phyloP scores from a whole-genome alignment of 2,888 invertebrate genomes.

The Apamea anceps region DNA sequence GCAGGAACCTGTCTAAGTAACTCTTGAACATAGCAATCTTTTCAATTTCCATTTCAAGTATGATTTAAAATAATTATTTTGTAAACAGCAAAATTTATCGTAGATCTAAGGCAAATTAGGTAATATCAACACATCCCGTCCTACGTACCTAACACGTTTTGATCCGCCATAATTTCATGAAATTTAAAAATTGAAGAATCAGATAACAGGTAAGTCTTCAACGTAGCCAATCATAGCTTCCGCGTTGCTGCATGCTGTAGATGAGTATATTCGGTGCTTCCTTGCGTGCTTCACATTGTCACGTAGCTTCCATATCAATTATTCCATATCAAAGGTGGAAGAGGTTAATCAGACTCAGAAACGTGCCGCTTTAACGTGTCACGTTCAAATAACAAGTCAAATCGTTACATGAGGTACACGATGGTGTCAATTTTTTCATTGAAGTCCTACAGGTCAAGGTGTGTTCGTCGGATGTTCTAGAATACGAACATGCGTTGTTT shows the following conservation, averaged over 20 bases:
- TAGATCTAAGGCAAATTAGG: not conserved
- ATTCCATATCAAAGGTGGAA: slow-evolving; percentile 48
- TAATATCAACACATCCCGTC: not conserved
- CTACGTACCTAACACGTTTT: not conserved
- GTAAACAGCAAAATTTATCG: not conserved
- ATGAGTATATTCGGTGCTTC: slow-evolving; percentile 40
- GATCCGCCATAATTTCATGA: not conserved
- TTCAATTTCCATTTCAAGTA: not conserved
- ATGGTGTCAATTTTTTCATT: slow-evolving; percentile 62
- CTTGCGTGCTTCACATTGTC: slow-evolving; percentile 56
- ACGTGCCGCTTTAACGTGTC: slow-evolving; percentile 33
- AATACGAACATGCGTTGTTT: slow-evolving; percentile 9
- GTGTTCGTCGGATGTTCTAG: slow-evolving; percentile 35
- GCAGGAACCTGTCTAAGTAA: not conserved
- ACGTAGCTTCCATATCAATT: slow-evolving; percentile 54
- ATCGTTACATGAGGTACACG: slow-evolving; percentile 40
- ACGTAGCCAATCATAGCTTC: slow-evolving; percentile 25
- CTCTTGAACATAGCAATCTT: not conserved
- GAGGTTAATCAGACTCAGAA: slow-evolving; percentile 53
- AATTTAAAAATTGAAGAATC: slow-evolving; percentile 32
- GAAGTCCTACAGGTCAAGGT: slow-evolving; percentile 40
- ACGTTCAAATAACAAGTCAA: slow-evolving; percentile 41
- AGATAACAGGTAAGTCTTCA: slow-evolving; percentile 10
- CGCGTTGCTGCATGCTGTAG: slow-evolving; percentile 22
- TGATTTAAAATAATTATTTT: not conserved